Conservation (phyloP, 2,888 invertebrate species). For the Tubulanus polymorphus region DNA sequence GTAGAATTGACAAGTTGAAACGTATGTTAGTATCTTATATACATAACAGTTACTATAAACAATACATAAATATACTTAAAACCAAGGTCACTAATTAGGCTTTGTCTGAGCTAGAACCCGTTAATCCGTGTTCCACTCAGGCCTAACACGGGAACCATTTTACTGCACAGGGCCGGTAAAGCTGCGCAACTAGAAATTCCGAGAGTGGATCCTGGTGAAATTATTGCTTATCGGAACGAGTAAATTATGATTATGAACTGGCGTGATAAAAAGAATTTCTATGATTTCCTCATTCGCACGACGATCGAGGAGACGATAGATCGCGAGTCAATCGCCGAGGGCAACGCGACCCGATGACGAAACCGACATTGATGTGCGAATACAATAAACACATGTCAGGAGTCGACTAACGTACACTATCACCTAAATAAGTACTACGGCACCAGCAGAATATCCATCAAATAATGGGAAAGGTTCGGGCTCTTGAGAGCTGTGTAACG, state of each 20-base stretch:
- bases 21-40: too few relatives aligned
- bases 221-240: neutral
- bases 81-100: too few relatives aligned
- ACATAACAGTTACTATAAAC: too few relatives aligned
- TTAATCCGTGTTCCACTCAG: too few relatives aligned
- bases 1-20: too few relatives aligned
- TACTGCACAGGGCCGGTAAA: neutral
- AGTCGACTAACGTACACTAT: neutral
- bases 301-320: neutral
- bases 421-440: neutral
- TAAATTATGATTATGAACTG: neutral
- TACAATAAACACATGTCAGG: neutral
- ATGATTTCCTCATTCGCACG: neutral
- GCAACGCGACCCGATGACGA: neutral
- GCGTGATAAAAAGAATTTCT: neutral
- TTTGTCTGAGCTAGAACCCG: too few relatives aligned
- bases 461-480: too few relatives aligned
- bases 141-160: too few relatives aligned
- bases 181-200: neutral
- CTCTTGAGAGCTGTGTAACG: neutral
- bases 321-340: neutral
- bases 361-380: neutral
- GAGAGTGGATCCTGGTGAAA: neutral
- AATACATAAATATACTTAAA: too few relatives aligned
- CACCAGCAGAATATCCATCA: neutral